Base-by-base conservation (phyloP, 1,140 invertebrate genomes). In the Drosophila nannoptera region DNA sequence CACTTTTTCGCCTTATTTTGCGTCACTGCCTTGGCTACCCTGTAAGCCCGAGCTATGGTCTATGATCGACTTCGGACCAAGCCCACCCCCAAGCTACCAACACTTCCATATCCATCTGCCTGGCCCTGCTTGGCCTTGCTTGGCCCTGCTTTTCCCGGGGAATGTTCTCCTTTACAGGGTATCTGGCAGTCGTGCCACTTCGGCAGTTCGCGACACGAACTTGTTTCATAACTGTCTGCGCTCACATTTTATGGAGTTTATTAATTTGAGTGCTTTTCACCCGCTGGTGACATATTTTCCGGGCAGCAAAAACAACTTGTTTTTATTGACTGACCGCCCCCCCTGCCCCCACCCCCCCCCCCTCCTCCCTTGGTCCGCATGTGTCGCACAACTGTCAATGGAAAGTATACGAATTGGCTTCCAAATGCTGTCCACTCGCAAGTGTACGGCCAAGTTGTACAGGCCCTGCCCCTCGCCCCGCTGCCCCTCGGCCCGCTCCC, bases 221-320 rank as follows among this genome's bases (percentile, higher is more conserved):
- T 56, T 52, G 38, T 76, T 80, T 86, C 81, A 84, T 84, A 84
- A 84, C 77, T 84, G 80, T 84, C 80, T 77, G 80, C 81, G 62
- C 78, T 69, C 81, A 68, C 76, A 84, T 86, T 84, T 84, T 86
- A 86, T 84, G 80, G 80, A 86, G 80, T 84, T 84, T 84, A 84
- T 84, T 84, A 84, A 84, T 84, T 84, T 84, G 80, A 84, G 80
- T 84, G 80, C 80, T 84, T 84, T 84, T 68, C 78, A 84, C 69
- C 69, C 81, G 52, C 64, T 69, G 73, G 59, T 86, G 80, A 84
- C 81, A 80, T 55, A 73, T 70, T 75, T 72, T 64, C 45, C 43
- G 54, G 40, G 54, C 54, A 56, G 36, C 64, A 67, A 53, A 43
- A 16, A 45, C 40, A 78, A 73, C 81, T 83, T 84, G 80, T 86